Evolutionary conservation across 1,140 invertebrate genomes (phyloP).

Genomic region (Phthorimaea operculella): DNA sequence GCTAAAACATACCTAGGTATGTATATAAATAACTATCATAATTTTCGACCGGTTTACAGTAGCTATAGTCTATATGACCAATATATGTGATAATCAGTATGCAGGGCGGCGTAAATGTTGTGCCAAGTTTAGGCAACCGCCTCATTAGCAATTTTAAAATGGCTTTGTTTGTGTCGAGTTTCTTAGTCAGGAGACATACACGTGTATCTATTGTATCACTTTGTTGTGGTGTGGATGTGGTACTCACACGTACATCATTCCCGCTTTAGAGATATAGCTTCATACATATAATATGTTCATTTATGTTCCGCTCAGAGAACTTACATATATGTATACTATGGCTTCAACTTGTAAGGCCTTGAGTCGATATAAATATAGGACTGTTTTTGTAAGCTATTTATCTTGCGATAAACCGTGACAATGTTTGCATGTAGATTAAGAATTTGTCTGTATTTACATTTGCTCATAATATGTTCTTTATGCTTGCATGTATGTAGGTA

Average conservation of each 20-base stretch:
- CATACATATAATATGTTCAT: not conserved
- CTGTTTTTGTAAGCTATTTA: constrained; percentile 1
- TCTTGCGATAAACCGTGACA: not conserved
- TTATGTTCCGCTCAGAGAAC: not conserved
- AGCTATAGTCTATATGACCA: constrained; percentile 10
- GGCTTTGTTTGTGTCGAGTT: constrained; percentile 38
- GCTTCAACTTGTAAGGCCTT: not conserved
- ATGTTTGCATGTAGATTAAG: not conserved
- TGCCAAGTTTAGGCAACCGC: constrained; percentile 43
- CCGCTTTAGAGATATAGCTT: not conserved
- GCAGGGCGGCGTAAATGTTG: constrained; percentile 27
- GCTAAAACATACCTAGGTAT: too few species aligned
- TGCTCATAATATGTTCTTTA: not conserved
- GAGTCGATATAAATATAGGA: not conserved
- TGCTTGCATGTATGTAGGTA: not conserved
- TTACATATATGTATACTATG: constrained; percentile 13
- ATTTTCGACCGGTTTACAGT: not conserved
- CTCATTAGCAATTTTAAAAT: constrained; percentile 54
- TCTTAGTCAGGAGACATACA: constrained; percentile 22
- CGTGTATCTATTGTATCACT: constrained; percentile 29
- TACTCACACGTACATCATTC: not conserved
- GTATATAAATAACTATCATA: too few species aligned
- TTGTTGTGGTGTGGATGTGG: not conserved
- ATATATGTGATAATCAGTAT: constrained; percentile 43
- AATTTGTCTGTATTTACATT: not conserved